These are phyloP conservation scores for Alitta virens DNA, from an alignment of 2,888 invertebrate genomes.

Conservation along the genomic window DNA sequence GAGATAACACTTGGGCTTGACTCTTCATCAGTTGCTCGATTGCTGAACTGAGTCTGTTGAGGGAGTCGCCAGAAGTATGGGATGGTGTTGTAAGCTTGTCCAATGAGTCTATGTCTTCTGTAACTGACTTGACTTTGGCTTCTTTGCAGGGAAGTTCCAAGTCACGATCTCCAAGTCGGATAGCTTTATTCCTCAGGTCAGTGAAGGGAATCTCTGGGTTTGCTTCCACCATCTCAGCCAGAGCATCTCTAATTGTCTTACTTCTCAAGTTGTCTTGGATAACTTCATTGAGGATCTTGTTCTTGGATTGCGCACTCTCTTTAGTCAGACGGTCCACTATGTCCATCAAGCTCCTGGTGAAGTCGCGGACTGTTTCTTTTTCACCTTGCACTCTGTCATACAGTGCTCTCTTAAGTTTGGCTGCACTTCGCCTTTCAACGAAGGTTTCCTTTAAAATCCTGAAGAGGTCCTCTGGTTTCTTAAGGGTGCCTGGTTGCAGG, in stretches of 20 bases:
- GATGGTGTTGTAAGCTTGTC: too few species aligned
- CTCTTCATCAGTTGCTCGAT: too few species aligned
- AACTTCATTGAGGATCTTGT: not conserved
- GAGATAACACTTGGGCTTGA: not conserved
- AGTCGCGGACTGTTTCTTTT: not conserved
- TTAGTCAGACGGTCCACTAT: not conserved
- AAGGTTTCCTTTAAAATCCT: not conserved
- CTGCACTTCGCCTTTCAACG: not conserved
- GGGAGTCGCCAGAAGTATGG: too few species aligned
- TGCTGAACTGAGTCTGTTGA: too few species aligned
- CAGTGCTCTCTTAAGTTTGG: not conserved
- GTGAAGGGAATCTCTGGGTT: not conserved
- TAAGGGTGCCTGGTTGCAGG: not conserved
- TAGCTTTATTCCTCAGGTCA: not conserved
- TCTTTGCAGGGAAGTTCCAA: not conserved
- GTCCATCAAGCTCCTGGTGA: not conserved
- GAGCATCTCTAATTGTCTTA: not conserved
- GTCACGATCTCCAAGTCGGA: not conserved
- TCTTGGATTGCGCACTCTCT: not conserved
- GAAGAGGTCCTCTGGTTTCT: not conserved
- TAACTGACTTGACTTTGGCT: not conserved
- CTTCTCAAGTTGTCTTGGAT: not conserved
- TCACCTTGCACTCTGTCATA: not conserved
- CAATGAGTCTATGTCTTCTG: too few species aligned
- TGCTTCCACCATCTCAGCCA: not conserved